phyloP scores from a whole-genome alignment of 2,888 invertebrate genomes.

The Andricus curvator region DNA sequence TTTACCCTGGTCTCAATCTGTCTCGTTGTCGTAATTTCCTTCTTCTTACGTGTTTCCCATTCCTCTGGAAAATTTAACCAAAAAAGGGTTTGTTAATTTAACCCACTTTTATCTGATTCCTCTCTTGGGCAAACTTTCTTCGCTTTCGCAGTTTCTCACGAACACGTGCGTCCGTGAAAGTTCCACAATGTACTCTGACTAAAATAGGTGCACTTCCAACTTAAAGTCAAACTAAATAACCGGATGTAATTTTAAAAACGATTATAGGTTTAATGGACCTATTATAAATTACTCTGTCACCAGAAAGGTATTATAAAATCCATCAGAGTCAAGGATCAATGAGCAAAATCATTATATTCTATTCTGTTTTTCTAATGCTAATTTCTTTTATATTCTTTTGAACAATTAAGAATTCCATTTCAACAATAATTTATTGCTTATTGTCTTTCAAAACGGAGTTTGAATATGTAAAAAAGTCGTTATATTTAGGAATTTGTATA shows the following conservation, averaged over 20 bases:
- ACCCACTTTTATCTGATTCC: neutral
- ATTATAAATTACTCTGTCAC: slow-evolving; percentile 24
- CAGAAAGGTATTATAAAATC: slow-evolving; percentile 7
- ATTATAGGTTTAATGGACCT: neutral
- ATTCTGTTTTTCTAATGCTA: neutral
- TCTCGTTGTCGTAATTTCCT: slow-evolving; percentile 92
- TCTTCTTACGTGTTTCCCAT: slow-evolving; percentile 95
- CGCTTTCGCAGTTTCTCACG: neutral
- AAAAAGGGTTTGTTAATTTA: slow-evolving; percentile 47
- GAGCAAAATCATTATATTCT: slow-evolving; percentile 17
- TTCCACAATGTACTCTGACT: neutral
- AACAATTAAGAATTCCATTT: neutral
- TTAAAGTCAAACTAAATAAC: neutral
- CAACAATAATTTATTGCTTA: neutral
- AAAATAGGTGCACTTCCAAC: slow-evolving; percentile 1
- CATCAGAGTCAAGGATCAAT: slow-evolving; percentile 4
- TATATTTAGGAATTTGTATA: neutral
- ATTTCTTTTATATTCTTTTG: neutral
- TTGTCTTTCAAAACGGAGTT: neutral
- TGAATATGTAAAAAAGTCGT: neutral
- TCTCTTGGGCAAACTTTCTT: neutral
- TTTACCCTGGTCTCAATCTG: slow-evolving; percentile 95
- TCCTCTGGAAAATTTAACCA: slow-evolving; percentile 84
- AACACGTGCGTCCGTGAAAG: neutral
- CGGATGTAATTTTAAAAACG: slow-evolving; percentile 28